Base-by-base conservation (phyloP, 2,113 vertebrate species). In the Lycocorax pyrrhopterus region DNA sequence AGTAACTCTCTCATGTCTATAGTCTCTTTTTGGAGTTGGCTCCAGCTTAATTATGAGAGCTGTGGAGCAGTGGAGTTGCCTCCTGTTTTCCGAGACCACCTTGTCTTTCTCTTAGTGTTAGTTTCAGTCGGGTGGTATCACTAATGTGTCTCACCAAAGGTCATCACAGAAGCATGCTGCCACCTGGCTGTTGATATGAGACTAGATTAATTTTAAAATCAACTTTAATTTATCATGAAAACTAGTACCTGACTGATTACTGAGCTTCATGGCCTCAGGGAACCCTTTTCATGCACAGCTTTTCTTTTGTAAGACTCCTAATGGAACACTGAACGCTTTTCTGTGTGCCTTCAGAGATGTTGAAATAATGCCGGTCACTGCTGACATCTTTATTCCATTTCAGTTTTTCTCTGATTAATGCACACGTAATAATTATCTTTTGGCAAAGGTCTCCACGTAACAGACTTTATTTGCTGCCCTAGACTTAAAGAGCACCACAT, bases 331-430 rank as follows among this genome's bases (percentile, higher is more conserved):
- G 41, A 85, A 76, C 62, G n/a, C 26, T 78, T 49, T 56, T 52
- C 59, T 44, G 59, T 35, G 30, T 87, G n/a, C 53, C 87, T 93
- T 93, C 91, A 89, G 82, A 95, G 60, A 68, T 84, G 41, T 46
- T 86, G 85, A 93, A 96, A 95, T 90, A 60, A 73, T 80, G 87
- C 74, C 0, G 0, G 62, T 89, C 93, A 75, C 35, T 62, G 47
- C 72, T 92, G 93, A 95, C 33, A 84, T 94, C 64, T 96, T 93
- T 87, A 94, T 96, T 97, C 69, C 51, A 77, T 89, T 94, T 94
- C 66, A 41, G 6, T 82, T 92, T 92, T 91, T 82, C 33, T 69
- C 47, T 47, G 78, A 78, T 94, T 69, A 87, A 68, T 84, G 79
- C 52, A 56, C 68, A 64, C 88, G 83, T 90, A 89, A 81, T 93